Conservation (phyloP, 2,797 vertebrate species). For the Sebastes glaucus region DNA sequence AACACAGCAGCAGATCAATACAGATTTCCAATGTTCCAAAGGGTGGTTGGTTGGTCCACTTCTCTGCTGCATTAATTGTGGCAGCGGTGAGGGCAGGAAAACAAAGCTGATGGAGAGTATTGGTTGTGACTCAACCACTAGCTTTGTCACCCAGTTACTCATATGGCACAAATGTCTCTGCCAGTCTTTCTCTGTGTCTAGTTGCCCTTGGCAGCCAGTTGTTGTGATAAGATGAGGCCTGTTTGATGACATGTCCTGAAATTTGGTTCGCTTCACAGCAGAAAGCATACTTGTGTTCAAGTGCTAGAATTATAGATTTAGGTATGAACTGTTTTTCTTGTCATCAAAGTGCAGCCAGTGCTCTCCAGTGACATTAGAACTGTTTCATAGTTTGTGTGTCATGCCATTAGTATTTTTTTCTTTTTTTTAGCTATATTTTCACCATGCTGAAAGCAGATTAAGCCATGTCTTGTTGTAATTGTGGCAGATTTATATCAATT, state of each 20-base stretch:
- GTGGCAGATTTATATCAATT: not conserved
- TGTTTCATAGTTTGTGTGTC: not conserved
- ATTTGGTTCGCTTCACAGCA: not conserved
- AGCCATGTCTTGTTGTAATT: not conserved
- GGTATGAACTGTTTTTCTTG: not conserved
- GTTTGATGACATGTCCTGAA: conserved; percentile 28
- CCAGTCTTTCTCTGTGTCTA: conserved; percentile 39
- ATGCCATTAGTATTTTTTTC: not conserved
- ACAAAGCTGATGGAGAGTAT: conserved; percentile 75
- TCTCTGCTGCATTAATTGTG: conserved; percentile 68
- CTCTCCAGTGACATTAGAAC: not conserved
- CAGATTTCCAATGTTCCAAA: conserved; percentile 63
- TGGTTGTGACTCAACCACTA: conserved; percentile 61
- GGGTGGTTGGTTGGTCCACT: conserved; percentile 65
- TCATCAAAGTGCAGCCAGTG: not conserved
- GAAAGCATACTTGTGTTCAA: not conserved
- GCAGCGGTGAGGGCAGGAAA: conserved; percentile 72
- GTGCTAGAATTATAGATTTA: not conserved
- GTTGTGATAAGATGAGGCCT: conserved; percentile 35
- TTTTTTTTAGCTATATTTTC: not conserved
- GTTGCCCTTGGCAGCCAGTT: conserved; percentile 41
- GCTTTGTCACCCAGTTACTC: conserved; percentile 52
- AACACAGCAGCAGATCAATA: conserved; percentile 55
- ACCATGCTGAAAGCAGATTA: not conserved
- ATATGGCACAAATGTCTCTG: conserved; percentile 49